Evolutionary conservation across 2,113 vertebrate genomes (phyloP).

Genomic region (Penelope pileata): DNA sequence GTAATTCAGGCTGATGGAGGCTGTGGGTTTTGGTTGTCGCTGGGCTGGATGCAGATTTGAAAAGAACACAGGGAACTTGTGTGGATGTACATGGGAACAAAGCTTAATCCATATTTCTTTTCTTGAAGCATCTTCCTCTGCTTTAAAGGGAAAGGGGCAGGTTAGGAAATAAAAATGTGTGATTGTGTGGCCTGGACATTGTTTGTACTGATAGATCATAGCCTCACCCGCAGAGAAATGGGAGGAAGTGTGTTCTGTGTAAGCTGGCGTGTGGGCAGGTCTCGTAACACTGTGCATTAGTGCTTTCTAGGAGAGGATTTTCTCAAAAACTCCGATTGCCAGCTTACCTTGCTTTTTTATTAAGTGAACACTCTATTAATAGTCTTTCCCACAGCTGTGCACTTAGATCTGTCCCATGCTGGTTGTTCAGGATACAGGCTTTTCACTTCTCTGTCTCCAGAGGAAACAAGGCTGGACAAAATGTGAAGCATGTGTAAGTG

Average conservation of each 20-base stretch:
- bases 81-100: background rate
- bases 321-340: background rate
- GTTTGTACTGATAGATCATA: background rate
- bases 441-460: background rate
- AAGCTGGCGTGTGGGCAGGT: background rate
- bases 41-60: background rate
- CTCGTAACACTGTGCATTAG: rapidly evolving
- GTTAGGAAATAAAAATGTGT: background rate
- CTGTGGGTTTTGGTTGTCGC: background rate
- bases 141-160: background rate
- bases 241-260: background rate
- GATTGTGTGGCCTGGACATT: background rate
- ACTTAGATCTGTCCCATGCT: background rate
- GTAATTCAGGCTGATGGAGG: background rate
- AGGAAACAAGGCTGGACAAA: background rate
- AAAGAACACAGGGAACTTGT: background rate
- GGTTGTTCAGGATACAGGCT: background rate
- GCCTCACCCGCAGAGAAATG: background rate
- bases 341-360: background rate
- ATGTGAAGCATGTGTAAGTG: background rate
- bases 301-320: background rate
- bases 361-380: background rate
- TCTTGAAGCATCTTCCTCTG: background rate
- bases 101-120: background rate
- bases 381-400: background rate